Percentiles rank a stretch among this genome's conserved stretches.
phyloP scores from a whole-genome alignment of 1,140 invertebrate species.

The Artemia franciscana region DNA sequence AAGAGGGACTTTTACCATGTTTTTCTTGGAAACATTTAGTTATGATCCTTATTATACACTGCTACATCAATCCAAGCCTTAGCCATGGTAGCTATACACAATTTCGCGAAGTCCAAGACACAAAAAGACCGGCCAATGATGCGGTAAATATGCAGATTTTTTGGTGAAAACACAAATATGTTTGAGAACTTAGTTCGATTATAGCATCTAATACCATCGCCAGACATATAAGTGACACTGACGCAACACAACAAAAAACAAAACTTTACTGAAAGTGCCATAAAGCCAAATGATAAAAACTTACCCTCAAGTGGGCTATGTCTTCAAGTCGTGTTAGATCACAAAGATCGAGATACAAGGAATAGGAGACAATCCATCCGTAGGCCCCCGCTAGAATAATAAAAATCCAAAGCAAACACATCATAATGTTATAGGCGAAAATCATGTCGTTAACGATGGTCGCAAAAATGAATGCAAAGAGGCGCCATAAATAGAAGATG shows the following conservation, averaged over 20 bases:
- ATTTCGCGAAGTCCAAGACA: too few relatives aligned
- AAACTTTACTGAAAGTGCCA: too few relatives aligned
- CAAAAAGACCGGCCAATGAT: too few relatives aligned
- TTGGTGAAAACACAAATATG: too few relatives aligned
- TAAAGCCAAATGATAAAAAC: too few relatives aligned
- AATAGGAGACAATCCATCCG: slow-evolving; percentile 68
- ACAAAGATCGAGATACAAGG: slow-evolving; percentile 57
- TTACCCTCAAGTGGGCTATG: slow-evolving; percentile 67
- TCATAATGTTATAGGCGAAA: slow-evolving; percentile 68
- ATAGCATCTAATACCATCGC: background rate
- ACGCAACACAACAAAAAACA: too few relatives aligned
- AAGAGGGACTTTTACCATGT: too few relatives aligned
- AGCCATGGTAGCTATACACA: too few relatives aligned
- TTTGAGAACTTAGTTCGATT: background rate
- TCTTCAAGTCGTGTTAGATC: slow-evolving; percentile 74
- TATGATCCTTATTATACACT: too few relatives aligned
- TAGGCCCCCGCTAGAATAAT: slow-evolving; percentile 44
- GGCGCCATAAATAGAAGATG: slow-evolving; percentile 46
- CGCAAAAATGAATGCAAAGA: slow-evolving; percentile 55
- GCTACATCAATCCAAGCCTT: too few relatives aligned
- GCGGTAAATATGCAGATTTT: too few relatives aligned
- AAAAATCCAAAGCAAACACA: slow-evolving; percentile 54
- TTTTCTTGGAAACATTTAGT: too few relatives aligned
- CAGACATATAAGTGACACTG: background rate
- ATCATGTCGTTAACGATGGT: slow-evolving; percentile 75